A percentile compares a stretch with the other conserved stretches of the same genome.
Evolutionary conservation across 2,797 vertebrate species (phyloP).

Genomic region (Ceyx erithaca): DNA sequence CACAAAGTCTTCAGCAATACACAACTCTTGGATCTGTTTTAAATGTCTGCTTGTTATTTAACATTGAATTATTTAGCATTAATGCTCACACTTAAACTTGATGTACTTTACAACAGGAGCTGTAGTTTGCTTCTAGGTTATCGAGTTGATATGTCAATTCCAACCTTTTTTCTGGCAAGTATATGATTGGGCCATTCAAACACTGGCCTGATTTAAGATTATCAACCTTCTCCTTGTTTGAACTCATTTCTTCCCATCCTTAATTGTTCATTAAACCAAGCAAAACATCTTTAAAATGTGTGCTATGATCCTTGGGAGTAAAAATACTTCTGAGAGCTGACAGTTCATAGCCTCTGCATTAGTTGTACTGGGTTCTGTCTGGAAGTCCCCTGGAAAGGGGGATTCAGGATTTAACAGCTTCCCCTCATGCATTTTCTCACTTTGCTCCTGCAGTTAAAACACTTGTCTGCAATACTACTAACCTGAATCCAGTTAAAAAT

Average conservation of each 20-base stretch:
- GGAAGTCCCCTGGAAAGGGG: slow-evolving; percentile 65
- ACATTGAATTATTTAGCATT: neutral
- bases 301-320: slow-evolving; percentile 50
- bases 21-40: neutral
- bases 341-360: slow-evolving; percentile 46
- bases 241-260: slow-evolving; percentile 42
- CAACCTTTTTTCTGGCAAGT: neutral
- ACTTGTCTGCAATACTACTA: slow-evolving; percentile 24
- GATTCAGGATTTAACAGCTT: slow-evolving; percentile 40
- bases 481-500: slow-evolving; percentile 30
- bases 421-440: slow-evolving; percentile 44
- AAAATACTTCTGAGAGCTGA: slow-evolving; percentile 58
- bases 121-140: neutral
- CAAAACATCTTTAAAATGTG: slow-evolving; percentile 54
- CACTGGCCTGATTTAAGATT: neutral
- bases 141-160: neutral
- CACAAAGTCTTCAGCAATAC: neutral
- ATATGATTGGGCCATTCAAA: neutral
- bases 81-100: neutral
- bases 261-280: slow-evolving; percentile 28
- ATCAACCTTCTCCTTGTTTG: slow-evolving; percentile 42
- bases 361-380: slow-evolving; percentile 61
- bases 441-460: slow-evolving; percentile 39
- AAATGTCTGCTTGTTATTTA: neutral
- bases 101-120: neutral